Evolutionary conservation across 2,797 vertebrate species (phyloP), one percentile per base, ranked within the genome.

Genomic region (Sylvilagus floridanus): DNA sequence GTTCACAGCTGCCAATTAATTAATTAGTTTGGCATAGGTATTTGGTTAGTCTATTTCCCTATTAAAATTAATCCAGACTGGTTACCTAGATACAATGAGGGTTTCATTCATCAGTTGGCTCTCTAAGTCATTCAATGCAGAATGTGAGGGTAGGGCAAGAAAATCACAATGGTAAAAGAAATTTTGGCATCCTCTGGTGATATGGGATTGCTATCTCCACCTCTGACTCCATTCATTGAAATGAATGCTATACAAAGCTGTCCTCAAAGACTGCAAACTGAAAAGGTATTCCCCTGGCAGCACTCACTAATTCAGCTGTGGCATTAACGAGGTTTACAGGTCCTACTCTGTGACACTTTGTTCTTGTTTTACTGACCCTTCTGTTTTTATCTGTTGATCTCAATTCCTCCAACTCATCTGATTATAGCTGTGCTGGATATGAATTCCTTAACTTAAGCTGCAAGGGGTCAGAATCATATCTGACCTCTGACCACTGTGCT

Each of bases 351-450:
- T 68, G 26, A 50, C 72, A 76, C 84, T 65, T 5, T 72, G 6
- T 17, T 37, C 42, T 54, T 78, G 22, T 84, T 68, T 35, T 35
- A 2, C 32, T 63, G 14, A 11, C 35, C 32, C 19, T 11, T 52
- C 92, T 76, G 2, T 24, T 78, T 89, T 90, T 93, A 88, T 19
- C 16, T 79, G 10, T 93, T 75, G 35, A 35, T 84, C n/a, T 84
- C 79, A 79, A 32, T 79, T 65, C 81, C 17, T 22, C 5, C 17
- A 77, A 26, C 54, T 81, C 16, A 37, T 50, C 81, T 66, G 11
- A 68, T 90, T 14, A 89, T 16, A 72, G 6, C 10, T 84, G 42
- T 42, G 2, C 26, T 63, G 81, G 47, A 11, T 32, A 30, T 90
- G 60, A 4, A 17, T 42, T 90, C 63, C 17, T 13, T 82, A 54